Conservation (phyloP, 1,140 invertebrate genomes). For the Coboldia fuscipes region DNA sequence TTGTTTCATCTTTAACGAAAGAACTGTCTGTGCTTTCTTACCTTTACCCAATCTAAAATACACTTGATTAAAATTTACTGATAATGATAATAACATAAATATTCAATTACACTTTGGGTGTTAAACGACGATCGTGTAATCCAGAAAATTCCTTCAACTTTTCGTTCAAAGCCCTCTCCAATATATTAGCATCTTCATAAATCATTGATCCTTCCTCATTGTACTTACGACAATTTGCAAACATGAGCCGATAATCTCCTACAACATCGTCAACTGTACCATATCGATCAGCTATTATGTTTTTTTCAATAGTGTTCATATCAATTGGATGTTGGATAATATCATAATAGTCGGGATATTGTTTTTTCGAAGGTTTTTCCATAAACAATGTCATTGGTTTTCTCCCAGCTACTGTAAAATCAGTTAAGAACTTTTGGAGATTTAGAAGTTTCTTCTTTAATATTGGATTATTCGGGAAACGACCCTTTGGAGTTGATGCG, state of each 20-base stretch:
- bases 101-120: constrained; percentile 10
- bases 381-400: constrained; percentile 82
- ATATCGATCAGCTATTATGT: constrained; percentile 57
- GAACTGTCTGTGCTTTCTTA: not conserved
- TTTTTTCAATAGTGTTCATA: constrained; percentile 80
- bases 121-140: constrained; percentile 14
- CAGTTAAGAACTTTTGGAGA: constrained; percentile 52
- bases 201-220: constrained; percentile 92
- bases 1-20: constrained; percentile 72
- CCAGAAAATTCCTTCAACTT: constrained; percentile 51
- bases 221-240: constrained; percentile 84
- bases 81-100: not conserved
- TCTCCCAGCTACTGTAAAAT: constrained; percentile 55
- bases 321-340: constrained; percentile 88
- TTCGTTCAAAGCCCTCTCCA: constrained; percentile 68
- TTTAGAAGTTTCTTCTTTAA: constrained; percentile 51
- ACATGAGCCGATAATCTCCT: constrained; percentile 62
- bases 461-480: constrained; percentile 27
- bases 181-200: constrained; percentile 76
- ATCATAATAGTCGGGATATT: constrained; percentile 92
- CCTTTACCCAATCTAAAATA: too few relatives aligned
- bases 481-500: constrained; percentile 24
- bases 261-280: constrained; percentile 34
- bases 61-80: too few relatives aligned
- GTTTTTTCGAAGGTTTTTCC: constrained; percentile 87